phyloP scores from a whole-genome alignment of 2,888 invertebrate species.

The Petrophora chlorosata region DNA sequence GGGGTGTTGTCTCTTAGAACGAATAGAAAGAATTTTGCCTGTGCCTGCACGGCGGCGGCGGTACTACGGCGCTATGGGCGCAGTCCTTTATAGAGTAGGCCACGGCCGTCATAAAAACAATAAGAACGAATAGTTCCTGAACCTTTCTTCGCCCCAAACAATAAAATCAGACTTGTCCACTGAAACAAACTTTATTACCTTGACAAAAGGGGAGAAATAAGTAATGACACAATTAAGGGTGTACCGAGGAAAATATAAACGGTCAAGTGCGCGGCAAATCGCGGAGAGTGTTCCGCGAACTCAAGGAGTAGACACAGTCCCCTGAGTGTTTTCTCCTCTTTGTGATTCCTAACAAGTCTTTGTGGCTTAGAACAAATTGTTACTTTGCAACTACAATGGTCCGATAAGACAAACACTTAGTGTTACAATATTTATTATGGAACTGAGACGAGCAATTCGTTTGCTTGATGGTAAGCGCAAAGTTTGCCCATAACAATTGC shows the following conservation, averaged over 20 bases:
- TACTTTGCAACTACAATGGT: too few relatives aligned
- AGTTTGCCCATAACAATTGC: too few relatives aligned
- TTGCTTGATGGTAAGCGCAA: too few relatives aligned
- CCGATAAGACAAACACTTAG: too few relatives aligned
- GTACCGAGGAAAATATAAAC: slow-evolving; percentile 5
- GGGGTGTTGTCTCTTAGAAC: too few relatives aligned
- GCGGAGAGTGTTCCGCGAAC: not conserved
- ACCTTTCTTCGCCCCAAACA: slow-evolving; percentile 5
- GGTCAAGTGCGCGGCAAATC: not conserved
- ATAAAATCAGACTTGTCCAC: slow-evolving; percentile 21
- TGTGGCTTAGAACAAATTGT: too few relatives aligned
- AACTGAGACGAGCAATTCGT: too few relatives aligned
- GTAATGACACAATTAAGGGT: slow-evolving; percentile 18
- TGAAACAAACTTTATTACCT: slow-evolving; percentile 21
- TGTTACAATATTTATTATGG: too few relatives aligned
- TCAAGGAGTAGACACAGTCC: not conserved
- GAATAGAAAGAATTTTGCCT: too few relatives aligned
- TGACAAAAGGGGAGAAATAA: slow-evolving; percentile 21
- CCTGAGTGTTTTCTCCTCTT: not conserved
- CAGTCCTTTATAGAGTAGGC: not conserved
- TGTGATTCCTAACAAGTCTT: too few relatives aligned
- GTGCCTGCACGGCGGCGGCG: too few relatives aligned
- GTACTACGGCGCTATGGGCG: too few relatives aligned
- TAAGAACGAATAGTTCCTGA: slow-evolving; percentile 5
- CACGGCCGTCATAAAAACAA: slow-evolving; percentile 6